Percentiles rank a stretch among this genome's conserved stretches.
Conservation (phyloP, 2,888 invertebrate species). For the Helobdella robusta region DNA sequence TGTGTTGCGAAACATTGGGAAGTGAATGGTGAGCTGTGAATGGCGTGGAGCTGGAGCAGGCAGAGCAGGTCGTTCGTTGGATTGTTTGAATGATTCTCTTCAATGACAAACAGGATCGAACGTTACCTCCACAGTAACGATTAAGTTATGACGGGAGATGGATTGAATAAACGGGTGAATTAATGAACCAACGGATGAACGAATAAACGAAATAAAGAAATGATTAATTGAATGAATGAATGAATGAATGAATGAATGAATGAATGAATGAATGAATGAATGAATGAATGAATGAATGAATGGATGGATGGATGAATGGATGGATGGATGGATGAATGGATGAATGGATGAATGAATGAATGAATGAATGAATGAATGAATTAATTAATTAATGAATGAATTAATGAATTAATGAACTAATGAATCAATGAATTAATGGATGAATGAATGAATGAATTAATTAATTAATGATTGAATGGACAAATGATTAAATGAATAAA, state of each 20-base stretch:
- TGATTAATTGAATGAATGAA: background rate
- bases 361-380: constrained; percentile 3
- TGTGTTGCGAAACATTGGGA: no score
- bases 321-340: background rate
- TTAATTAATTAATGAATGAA: background rate
- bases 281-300: constrained; percentile 1
- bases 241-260: background rate
- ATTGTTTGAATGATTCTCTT: no score
- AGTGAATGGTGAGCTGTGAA: no score
- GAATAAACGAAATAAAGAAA: background rate
- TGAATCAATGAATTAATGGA: no score
- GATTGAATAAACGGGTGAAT: background rate
- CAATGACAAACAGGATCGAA: no score
- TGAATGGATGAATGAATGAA: constrained; percentile 1
- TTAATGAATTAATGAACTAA: background rate
- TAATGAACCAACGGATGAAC: background rate
- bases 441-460: no score
- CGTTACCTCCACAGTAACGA: no score
- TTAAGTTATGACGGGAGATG: no score
- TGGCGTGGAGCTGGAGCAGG: no score
- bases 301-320: background rate
- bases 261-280: background rate
- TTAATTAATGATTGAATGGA: no score
- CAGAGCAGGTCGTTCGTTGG: no score
- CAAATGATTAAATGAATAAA: no score